Base-by-base conservation (phyloP, 2,113 vertebrate species). In the human region DNA sequence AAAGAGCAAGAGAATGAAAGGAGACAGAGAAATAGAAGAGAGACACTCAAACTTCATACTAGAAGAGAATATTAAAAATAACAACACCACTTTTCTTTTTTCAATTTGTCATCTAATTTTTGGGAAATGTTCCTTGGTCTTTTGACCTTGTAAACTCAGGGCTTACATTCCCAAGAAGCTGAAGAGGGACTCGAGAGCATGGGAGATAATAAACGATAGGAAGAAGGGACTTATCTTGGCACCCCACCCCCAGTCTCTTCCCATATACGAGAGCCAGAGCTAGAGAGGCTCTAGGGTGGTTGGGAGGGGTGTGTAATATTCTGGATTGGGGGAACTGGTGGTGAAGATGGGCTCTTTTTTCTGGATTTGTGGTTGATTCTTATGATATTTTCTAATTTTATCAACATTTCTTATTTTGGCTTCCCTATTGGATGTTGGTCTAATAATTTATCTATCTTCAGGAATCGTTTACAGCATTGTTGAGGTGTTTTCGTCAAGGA, bases 141-240 rank as follows among this genome's bases (percentile, higher is more conserved):
- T 97, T 97, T 88, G 88, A 97, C 96, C 70, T 97, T 92, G 55
- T 85, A 72, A 97, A 90, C 20, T 23, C 64, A 94, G 48, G 16
- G 35, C 40, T 97, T 95, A 92, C 61, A 85, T 96, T 97, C 61
- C 68, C 50, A 27, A 85, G 70, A 66, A 90, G 40, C 73, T 87
- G 78, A 96, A 88, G 84, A 96, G 76, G 64, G 50, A 84, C 75
- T 97, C 43, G 32, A 83, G 94, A 68, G 48, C 43, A 59, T 13
- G 90, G 72, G 84, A 93, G 87, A 96, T 81, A 52, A 96, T 72
- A 92, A 82, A 95, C 45, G 17, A 61, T 27, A 90, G 57, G 89
- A 64, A 96, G 80, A 96, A 55, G 68, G 55, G 76, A 81, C 59
- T 87, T 86, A 32, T 78, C 79, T 20, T 83, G 87, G 72, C 48